Evolutionary conservation across 2,113 vertebrate species (phyloP).

Genomic region (Misgurnus mizolepis): DNA sequence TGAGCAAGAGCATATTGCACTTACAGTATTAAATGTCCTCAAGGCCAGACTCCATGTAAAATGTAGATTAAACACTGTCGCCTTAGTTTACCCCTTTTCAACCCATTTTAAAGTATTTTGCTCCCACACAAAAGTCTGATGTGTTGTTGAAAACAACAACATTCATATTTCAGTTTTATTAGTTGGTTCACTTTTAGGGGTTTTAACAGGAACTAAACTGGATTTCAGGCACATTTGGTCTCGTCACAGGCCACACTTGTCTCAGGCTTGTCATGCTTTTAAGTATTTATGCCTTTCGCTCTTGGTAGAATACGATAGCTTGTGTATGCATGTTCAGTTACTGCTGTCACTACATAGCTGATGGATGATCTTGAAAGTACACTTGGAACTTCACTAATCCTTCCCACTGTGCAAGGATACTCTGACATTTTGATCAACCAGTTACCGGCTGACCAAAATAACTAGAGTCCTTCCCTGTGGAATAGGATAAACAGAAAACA

Average conservation of each 20-base stretch:
- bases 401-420: constrained; percentile 58
- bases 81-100: no score
- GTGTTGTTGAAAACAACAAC: no score
- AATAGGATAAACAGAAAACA: constrained; percentile 29
- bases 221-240: not conserved
- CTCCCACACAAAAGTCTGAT: no score
- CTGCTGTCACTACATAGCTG: constrained; percentile 58
- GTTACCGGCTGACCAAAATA: constrained; percentile 65
- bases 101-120: no score
- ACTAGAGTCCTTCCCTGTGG: constrained; percentile 9
- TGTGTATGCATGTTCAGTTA: not conserved
- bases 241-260: not conserved
- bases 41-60: no score
- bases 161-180: no score
- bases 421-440: constrained; percentile 55
- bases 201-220: no score
- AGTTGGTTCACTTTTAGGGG: no score
- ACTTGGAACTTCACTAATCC: constrained; percentile 49
- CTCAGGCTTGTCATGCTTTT: not conserved
- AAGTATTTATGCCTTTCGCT: not conserved
- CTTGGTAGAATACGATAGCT: constrained; percentile 10
- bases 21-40: no score
- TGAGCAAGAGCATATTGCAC: no score
- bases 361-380: constrained; percentile 59
- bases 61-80: no score